Conservation (phyloP, 2,888 invertebrate species). For the Cylindroiulus punctatus region DNA sequence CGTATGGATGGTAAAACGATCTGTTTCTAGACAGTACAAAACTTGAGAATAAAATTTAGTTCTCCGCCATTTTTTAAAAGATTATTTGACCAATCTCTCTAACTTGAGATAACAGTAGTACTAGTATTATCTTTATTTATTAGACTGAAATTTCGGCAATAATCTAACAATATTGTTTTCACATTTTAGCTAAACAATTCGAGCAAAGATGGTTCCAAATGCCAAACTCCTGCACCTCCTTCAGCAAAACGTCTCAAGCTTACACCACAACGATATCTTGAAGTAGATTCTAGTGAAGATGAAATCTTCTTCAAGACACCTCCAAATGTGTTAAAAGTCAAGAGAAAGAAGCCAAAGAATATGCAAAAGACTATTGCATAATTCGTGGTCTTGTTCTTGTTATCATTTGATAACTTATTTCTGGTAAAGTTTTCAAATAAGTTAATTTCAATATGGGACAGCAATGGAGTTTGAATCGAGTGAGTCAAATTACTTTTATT, state of each 20-base stretch:
- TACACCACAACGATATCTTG: neutral
- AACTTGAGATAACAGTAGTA: no score
- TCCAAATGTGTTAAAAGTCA: conserved; percentile 58
- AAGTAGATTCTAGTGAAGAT: conserved; percentile 58
- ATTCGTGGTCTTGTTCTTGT: neutral
- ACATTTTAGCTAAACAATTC: conserved; percentile 5
- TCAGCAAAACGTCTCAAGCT: neutral
- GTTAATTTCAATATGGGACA: no score
- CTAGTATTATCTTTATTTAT: no score
- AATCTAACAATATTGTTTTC: neutral
- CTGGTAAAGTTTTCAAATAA: no score
- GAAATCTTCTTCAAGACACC: conserved; percentile 59
- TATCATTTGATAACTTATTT: no score
- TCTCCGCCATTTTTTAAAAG: no score
- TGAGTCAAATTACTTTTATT: neutral
- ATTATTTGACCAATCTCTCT: no score
- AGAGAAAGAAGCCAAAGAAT: neutral
- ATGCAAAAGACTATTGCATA: conserved; percentile 29
- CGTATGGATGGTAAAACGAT: no score
- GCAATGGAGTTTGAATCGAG: neutral
- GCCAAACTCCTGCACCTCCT: neutral
- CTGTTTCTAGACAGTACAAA: no score
- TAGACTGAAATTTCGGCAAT: no score
- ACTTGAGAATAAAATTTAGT: no score
- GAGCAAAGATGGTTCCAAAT: neutral